phyloP scores from a whole-genome alignment of 1,140 invertebrate genomes.

The Heliconius hewitsoni region DNA sequence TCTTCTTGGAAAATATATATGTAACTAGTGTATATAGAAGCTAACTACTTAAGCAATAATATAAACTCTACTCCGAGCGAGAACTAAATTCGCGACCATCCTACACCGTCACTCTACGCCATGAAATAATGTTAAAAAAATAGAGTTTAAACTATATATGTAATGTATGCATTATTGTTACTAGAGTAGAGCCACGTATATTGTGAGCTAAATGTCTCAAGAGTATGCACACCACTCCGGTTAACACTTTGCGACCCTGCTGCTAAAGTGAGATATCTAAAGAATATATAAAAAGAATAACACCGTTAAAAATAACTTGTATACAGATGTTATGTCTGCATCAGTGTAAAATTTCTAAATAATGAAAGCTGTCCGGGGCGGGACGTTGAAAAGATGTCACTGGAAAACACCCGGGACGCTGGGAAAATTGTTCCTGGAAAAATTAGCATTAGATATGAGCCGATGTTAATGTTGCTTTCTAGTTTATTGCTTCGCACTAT shows the following conservation, averaged over 20 bases:
- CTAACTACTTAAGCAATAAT: no score
- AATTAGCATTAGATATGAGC: conserved; percentile 56
- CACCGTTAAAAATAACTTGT: conserved; percentile 37
- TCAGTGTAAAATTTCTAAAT: conserved; percentile 60
- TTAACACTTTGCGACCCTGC: conserved; percentile 17
- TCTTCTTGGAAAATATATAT: no score
- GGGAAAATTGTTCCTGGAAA: conserved; percentile 55
- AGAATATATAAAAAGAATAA: conserved; percentile 37
- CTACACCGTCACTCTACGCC: no score
- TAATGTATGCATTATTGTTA: neutral
- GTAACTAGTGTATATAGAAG: no score
- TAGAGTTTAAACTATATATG: no score
- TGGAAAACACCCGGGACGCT: conserved; percentile 36
- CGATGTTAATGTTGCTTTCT: conserved; percentile 43
- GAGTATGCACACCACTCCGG: neutral
- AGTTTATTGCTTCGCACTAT: conserved; percentile 40
- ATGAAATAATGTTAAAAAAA: no score
- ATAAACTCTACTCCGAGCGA: no score
- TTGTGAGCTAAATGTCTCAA: neutral
- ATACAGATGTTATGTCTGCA: conserved; percentile 41
- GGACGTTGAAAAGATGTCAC: conserved; percentile 60
- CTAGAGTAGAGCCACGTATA: neutral
- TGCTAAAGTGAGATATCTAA: conserved; percentile 25
- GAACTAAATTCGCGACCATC: no score
- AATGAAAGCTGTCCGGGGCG: conserved; percentile 60